phyloP scores from a whole-genome alignment of 2,888 invertebrate genomes.

The Apeira syringaria region DNA sequence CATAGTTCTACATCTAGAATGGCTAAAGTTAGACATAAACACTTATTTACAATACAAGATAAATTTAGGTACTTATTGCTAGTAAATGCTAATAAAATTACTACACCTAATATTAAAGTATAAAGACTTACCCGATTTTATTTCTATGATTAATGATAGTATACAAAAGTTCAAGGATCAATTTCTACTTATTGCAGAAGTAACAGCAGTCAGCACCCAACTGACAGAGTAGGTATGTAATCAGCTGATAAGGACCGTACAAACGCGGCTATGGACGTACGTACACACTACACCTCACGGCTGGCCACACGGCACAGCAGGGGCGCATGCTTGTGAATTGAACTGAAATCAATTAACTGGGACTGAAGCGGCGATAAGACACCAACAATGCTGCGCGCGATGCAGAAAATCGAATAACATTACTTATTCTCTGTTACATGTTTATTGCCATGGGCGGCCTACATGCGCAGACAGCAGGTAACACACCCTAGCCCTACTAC shows the following conservation, averaged over 20 bases:
- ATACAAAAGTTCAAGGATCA: too few relatives aligned
- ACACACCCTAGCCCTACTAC: constrained; percentile 23
- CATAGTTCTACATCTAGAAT: constrained; percentile 13
- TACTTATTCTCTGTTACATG: constrained; percentile 59
- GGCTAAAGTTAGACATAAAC: constrained; percentile 4
- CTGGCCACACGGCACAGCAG: constrained; percentile 44
- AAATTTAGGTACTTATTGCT: too few relatives aligned
- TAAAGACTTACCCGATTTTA: too few relatives aligned
- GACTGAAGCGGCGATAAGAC: constrained; percentile 26
- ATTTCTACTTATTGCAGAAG: background rate
- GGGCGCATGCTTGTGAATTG: constrained; percentile 70
- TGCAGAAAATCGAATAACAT: constrained; percentile 77
- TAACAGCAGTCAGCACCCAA: constrained; percentile 9
- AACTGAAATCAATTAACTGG: constrained; percentile 64
- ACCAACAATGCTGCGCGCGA: constrained; percentile 64
- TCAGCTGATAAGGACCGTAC: constrained; percentile 76
- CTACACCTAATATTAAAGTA: too few relatives aligned
- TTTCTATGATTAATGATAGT: too few relatives aligned
- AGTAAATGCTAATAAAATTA: too few relatives aligned
- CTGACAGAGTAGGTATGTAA: constrained; percentile 44
- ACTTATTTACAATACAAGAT: constrained; percentile 1
- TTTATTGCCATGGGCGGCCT: constrained; percentile 75
- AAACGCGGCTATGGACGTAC: constrained; percentile 41
- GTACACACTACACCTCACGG: constrained; percentile 23
- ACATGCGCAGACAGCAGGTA: constrained; percentile 64